Base-by-base conservation (phyloP, 2,888 invertebrate species). In the Cylloceria caligata region DNA sequence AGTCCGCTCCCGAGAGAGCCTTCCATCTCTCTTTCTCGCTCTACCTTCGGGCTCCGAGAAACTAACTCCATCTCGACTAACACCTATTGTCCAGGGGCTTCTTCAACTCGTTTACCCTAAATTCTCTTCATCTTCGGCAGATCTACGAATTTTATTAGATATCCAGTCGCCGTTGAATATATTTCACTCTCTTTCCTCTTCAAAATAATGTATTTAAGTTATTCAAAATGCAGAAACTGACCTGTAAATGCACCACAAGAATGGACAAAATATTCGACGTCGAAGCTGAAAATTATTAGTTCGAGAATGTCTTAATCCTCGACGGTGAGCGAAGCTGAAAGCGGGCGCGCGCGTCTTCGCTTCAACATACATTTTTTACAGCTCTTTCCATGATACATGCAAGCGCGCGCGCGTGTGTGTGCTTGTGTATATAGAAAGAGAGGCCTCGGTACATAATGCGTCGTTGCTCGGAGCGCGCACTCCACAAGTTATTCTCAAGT, bases 261-360 rank as follows among this genome's bases (percentile, higher is more conserved):
- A 78, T 65, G 90, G 90, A 90, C 91, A 90, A 91, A 88, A 91
- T 86, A 87, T 91, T 88, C 86, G 83, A 87, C 86, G 73, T 83
- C 69, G 85, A 78, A 86, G 81, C 87, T 88, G 90, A 89, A 91
- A 91, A 91, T 92, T 91, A 91, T 91, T 90, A 91, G 90, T 87
- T 86, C 87, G 90, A 84, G 90, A 90, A 91, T 92, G 91, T 91
- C 91, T 92, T 91, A 90, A 92, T 92, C 88, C 88, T 84, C 86
- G 86, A 86, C 84, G 83, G 77, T 80, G 85, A 79, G 78, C 55
- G 67, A 72, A 57, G 47, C 76, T 79, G 71, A 55, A 72, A 78
- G 83, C 83, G 71, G 80, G 80, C 84, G 83, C 87, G 86, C 85
- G 86, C 88, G 85, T 88, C 86, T 87, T 86, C 83, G 86, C 87